Conservation (phyloP, 37 sponge, comb jelly and placozoan species). For the Axinella damicornis region DNA sequence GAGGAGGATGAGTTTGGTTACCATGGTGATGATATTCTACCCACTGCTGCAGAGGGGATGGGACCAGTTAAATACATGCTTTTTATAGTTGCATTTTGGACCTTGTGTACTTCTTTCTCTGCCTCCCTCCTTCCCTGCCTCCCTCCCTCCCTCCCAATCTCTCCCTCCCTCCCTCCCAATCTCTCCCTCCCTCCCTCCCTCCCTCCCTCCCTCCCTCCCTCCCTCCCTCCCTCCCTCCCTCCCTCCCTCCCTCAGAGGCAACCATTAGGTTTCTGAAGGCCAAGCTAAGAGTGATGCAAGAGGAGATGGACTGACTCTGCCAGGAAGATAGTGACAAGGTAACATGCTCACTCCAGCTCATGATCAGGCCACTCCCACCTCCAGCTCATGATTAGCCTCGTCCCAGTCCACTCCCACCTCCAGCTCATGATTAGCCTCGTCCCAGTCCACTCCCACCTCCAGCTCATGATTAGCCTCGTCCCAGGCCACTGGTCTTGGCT, state of each 20-base stretch:
- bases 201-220: not conserved
- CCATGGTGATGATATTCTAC: constrained; percentile 59
- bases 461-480: too few relatives aligned
- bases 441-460: too few relatives aligned
- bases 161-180: not conserved
- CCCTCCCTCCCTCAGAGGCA: constrained; percentile 50
- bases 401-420: too few relatives aligned
- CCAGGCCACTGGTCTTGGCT: too few relatives aligned
- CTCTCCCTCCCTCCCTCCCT: not conserved
- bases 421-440: too few relatives aligned
- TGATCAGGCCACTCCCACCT: too few relatives aligned
- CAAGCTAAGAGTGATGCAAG: constrained; percentile 94
- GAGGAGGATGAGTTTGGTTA: not conserved
- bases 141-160: not conserved
- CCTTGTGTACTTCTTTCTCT: too few relatives aligned
- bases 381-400: too few relatives aligned
- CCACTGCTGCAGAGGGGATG: constrained; percentile 70
- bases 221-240: not conserved
- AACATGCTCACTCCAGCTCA: too few relatives aligned
- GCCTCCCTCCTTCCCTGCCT: too few relatives aligned
- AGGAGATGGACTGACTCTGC: constrained; percentile 90
- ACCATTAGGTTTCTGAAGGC: constrained; percentile 91
- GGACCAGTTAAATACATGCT: constrained; percentile 62
- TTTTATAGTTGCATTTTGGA: not conserved
- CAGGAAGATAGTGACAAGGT: constrained; percentile 80